Conservation (phyloP, 2,888 invertebrate species). For the Nomada hirtipes region DNA sequence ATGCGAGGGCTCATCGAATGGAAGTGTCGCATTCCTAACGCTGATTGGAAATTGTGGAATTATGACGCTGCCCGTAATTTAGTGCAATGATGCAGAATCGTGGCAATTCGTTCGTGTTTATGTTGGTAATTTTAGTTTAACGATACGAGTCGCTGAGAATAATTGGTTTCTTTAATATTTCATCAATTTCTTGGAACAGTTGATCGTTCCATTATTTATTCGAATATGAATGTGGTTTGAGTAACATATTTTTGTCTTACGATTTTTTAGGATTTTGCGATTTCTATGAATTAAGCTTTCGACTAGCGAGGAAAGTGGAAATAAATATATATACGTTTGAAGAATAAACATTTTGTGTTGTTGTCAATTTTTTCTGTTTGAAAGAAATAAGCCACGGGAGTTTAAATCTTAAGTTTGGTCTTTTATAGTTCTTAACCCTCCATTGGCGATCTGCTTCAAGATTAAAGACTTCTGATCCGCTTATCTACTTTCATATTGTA, state of each 20-base stretch:
- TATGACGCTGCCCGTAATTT: not conserved
- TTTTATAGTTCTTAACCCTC: not conserved
- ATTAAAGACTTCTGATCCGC: constrained; percentile 10
- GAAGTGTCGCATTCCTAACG: not conserved
- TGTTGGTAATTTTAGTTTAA: not conserved
- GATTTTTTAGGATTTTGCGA: too few species aligned
- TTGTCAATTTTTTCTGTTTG: too few species aligned
- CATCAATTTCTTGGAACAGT: too few species aligned
- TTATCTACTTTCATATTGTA: constrained; percentile 21
- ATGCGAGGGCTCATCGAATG: not conserved
- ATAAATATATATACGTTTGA: too few species aligned
- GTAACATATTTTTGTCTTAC: too few species aligned
- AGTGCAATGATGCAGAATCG: not conserved
- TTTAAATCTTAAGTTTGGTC: not conserved
- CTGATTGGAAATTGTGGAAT: not conserved
- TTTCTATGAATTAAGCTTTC: too few species aligned
- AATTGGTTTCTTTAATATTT: too few species aligned
- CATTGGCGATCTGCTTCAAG: not conserved
- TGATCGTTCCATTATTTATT: too few species aligned
- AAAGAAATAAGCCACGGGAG: not conserved
- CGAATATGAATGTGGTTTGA: too few species aligned
- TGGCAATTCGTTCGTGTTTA: not conserved
- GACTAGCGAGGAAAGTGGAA: too few species aligned
- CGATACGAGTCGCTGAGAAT: not conserved
- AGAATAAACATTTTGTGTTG: too few species aligned